Conservation (phyloP, 2,113 vertebrate genomes). For the Misgurnus anguillicaudatus region DNA sequence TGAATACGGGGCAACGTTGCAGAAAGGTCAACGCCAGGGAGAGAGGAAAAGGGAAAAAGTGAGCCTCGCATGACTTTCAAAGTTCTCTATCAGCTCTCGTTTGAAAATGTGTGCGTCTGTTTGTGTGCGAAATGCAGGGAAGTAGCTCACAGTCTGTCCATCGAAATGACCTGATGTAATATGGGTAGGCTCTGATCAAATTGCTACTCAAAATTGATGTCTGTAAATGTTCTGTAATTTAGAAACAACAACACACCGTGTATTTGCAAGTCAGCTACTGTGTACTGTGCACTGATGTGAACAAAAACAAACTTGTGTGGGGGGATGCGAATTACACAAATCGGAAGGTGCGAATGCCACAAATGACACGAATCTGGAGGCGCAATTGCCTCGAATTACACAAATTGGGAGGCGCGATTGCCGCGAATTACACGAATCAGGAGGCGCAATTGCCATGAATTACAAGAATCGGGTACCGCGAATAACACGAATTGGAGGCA, state of each 20-base stretch:
- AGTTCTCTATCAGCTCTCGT: constrained; percentile 65
- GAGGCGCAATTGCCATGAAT: too few species aligned
- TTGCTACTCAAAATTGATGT: background rate
- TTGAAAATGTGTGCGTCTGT: constrained; percentile 35
- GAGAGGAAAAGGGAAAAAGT: constrained; percentile 62
- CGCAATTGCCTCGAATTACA: too few species aligned
- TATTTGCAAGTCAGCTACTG: too few species aligned
- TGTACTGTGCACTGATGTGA: too few species aligned
- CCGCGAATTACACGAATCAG: too few species aligned
- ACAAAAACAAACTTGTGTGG: too few species aligned
- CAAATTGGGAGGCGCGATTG: too few species aligned
- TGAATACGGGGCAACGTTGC: constrained; percentile 89
- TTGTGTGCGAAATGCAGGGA: constrained; percentile 25
- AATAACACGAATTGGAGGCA: too few species aligned
- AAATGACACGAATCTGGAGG: too few species aligned
- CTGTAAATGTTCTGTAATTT: background rate
- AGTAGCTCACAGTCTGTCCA: background rate
- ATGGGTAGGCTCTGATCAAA: background rate
- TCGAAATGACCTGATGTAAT: background rate
- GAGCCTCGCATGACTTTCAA: constrained; percentile 83
- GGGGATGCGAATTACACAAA: too few species aligned
- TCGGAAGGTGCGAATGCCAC: too few species aligned
- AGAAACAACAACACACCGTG: background rate
- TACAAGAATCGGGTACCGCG: too few species aligned
- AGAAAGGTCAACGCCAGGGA: constrained; percentile 88